A percentile compares a stretch with the other conserved stretches of the same genome.
phyloP scores from a whole-genome alignment of 2,113 vertebrate species.

The Xiphophorus hellerii region DNA sequence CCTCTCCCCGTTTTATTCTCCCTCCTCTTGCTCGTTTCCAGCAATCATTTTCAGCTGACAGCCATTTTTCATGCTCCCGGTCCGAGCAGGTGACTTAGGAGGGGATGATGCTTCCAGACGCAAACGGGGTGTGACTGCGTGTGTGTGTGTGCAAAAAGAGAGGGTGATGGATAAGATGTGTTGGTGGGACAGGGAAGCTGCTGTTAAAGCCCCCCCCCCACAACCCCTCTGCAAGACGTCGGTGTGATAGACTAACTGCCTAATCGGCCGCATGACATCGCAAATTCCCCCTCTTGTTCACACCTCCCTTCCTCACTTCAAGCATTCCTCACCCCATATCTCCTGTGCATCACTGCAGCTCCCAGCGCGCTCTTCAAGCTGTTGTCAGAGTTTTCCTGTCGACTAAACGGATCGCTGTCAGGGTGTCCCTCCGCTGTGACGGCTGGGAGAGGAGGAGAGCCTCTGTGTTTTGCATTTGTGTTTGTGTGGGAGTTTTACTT shows the following conservation, averaged over 20 bases:
- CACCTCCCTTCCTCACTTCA: constrained; percentile 4
- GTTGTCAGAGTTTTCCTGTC: constrained; percentile 54
- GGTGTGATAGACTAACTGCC: constrained; percentile 87
- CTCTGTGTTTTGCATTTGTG: neutral
- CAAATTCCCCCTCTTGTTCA: constrained; percentile 65
- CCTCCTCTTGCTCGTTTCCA: constrained; percentile 75
- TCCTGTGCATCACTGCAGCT: constrained; percentile 25
- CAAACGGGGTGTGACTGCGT: constrained; percentile 77
- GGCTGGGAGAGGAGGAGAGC: constrained; percentile 15
- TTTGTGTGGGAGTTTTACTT: neutral
- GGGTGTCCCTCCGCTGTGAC: constrained; percentile 29
- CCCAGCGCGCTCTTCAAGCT: constrained; percentile 24
- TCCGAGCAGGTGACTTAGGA: constrained; percentile 92
- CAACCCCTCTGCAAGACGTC: constrained; percentile 21
- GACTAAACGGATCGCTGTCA: constrained; percentile 59
- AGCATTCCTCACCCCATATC: constrained; percentile 38
- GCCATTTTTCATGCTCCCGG: constrained; percentile 94
- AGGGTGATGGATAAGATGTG: constrained; percentile 64
- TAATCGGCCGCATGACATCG: constrained; percentile 87
- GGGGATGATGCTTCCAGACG: constrained; percentile 91
- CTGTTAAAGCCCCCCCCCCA: constrained; percentile 13
- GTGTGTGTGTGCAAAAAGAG: constrained; percentile 71
- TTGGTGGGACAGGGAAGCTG: constrained; percentile 76
- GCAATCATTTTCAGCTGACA: constrained; percentile 89
- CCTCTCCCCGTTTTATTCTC: constrained; percentile 50